These are phyloP conservation scores for Anguilla marmorata DNA, from an alignment of 2,797 vertebrate species.

Conservation along the genomic window DNA sequence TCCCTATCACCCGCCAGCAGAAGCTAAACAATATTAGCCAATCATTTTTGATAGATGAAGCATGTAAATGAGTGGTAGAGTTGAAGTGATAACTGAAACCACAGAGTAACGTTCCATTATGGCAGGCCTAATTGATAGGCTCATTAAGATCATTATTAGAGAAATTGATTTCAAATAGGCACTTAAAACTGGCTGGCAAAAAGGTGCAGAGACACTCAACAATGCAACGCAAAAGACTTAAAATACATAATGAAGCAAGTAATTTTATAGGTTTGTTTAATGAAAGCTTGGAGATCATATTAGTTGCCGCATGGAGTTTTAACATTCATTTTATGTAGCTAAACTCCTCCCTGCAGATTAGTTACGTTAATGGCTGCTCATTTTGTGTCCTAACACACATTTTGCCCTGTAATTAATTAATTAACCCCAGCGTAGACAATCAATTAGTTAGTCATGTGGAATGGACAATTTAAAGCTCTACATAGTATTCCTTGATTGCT, in stretches of 20 bases:
- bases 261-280: constrained; percentile 99
- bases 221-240: constrained; percentile 83
- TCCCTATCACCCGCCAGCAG: constrained; percentile 83
- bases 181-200: constrained; percentile 88
- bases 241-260: constrained; percentile 99
- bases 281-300: constrained; percentile 86
- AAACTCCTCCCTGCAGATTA: constrained; percentile 66
- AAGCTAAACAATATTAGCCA: constrained; percentile 80
- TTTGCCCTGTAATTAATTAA: constrained; percentile 90
- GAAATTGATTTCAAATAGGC: constrained; percentile 99
- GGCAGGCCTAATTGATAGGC: constrained; percentile 99
- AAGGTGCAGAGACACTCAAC: constrained; percentile 75
- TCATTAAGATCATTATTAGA: constrained; percentile 99
- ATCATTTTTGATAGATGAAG: constrained; percentile 89
- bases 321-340: constrained; percentile 82
- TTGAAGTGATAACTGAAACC: constrained; percentile 89
- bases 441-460: constrained; percentile 77
- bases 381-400: constrained; percentile 70
- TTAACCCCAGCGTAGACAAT: constrained; percentile 81
- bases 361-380: constrained; percentile 68
- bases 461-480: constrained; percentile 67
- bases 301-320: constrained; percentile 74
- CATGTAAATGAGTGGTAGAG: constrained; percentile 90
- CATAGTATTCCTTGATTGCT: constrained; percentile 51
- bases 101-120: constrained; percentile 94